Conservation (phyloP, 2,797 vertebrate genomes). For the Crenuchus spilurus region DNA sequence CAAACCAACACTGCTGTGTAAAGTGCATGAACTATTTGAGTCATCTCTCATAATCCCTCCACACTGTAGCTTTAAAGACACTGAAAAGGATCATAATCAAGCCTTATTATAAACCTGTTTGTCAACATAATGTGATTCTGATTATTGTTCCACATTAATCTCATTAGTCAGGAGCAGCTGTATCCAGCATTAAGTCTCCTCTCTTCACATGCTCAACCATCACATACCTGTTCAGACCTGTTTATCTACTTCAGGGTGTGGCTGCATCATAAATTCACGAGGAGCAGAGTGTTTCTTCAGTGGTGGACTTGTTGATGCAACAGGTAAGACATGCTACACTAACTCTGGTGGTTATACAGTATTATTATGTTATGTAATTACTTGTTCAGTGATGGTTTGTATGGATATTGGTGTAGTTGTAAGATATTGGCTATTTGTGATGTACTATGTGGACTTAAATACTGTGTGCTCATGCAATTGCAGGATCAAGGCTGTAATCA, state of each 20-base stretch:
- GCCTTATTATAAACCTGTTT: not conserved
- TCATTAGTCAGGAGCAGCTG: not conserved
- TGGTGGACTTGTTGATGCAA: not conserved
- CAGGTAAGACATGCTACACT: slow-evolving; percentile 18
- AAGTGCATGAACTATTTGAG: too few species aligned
- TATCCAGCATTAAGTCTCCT: not conserved
- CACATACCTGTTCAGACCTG: slow-evolving; percentile 20
- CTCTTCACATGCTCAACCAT: slow-evolving; percentile 10
- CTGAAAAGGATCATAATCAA: too few species aligned
- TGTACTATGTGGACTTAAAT: too few species aligned
- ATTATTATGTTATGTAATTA: not conserved
- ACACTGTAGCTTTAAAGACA: too few species aligned
- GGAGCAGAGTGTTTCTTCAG: not conserved
- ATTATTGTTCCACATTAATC: not conserved
- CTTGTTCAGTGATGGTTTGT: not conserved
- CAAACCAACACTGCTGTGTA: too few species aligned
- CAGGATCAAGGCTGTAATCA: not conserved
- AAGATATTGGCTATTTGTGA: not conserved
- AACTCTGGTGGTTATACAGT: not conserved
- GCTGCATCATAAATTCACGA: slow-evolving; percentile 23
- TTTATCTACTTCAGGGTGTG: slow-evolving; percentile 24
- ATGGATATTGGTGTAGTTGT: not conserved
- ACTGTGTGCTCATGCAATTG: too few species aligned
- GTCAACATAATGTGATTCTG: too few species aligned
- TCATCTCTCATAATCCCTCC: too few species aligned